A percentile compares a stretch with the other conserved stretches of the same genome.
Conservation (phyloP, 2,797 vertebrate species). For the Mormyrops attenuatus region DNA sequence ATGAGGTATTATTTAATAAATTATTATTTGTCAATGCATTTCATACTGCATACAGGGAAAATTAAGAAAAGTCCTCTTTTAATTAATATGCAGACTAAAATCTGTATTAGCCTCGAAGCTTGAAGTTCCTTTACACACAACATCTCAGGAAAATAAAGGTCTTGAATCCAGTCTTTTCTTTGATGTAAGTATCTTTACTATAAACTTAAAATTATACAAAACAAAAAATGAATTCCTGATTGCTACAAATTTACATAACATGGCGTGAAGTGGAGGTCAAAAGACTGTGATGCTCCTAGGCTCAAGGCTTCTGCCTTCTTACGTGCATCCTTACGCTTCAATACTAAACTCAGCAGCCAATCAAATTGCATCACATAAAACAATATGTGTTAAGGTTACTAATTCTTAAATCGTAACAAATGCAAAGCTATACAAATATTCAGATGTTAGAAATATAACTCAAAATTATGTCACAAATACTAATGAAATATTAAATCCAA, state of each 20-base stretch:
- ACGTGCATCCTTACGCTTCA: not conserved
- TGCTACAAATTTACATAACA: not conserved
- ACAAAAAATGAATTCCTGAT: not conserved
- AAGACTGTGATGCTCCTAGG: not conserved
- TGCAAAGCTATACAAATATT: not conserved
- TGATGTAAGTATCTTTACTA: not conserved
- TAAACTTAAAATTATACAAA: not conserved
- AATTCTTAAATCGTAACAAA: not conserved
- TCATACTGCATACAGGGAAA: not conserved
- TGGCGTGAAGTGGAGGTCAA: not conserved
- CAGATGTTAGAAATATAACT: not conserved
- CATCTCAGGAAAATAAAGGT: not conserved
- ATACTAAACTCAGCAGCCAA: not conserved
- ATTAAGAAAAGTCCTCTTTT: not conserved
- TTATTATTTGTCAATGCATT: not conserved
- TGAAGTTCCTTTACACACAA: no score
- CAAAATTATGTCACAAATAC: not conserved
- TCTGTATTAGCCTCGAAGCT: not conserved
- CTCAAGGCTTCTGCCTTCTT: not conserved
- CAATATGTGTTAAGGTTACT: not conserved
- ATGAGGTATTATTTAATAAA: not conserved
- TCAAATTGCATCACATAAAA: not conserved
- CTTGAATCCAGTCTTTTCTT: not conserved
- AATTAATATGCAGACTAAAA: not conserved
- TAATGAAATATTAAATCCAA: not conserved